Base-by-base conservation (phyloP, 1,140 invertebrate genomes). In the Kradibia gibbosae region DNA sequence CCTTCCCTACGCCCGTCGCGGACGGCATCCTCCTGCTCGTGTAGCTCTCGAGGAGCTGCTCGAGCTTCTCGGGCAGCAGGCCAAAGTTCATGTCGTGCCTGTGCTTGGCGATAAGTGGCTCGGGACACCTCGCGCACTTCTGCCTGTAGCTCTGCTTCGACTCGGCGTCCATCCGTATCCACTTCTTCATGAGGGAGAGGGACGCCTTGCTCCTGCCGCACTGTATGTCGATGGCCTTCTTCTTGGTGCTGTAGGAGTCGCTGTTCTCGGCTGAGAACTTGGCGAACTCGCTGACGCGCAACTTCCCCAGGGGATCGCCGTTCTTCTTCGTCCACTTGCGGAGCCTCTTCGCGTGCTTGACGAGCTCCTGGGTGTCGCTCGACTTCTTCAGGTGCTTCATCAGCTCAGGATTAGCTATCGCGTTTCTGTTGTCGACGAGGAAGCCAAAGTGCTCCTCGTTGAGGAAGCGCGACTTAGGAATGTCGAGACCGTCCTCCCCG, bases 401-500 rank as follows among this genome's bases (percentile, higher is more conserved):
- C 8, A 93, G 82, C 5, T 93, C 89, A 79, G 94, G 90, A 81
- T 95, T 92, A 22, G 94, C 81, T 22, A 97, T 93, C 15, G 93
- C 94, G 73, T 92, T 91, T 53, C 88, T 92, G 89, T 99, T 99
- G 45, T 96, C 93, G 8, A 95, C 92, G 0, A 99, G 91, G 86
- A 99, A 98, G 45, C 93, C 90, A 5, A 99, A 92, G 84, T 96
- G 96, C 50, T 96, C 94, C 39, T 94, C 90, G 70, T 94, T 95
- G 1, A 99, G 92, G 88, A 97, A 99, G 85, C 97, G 95, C 15
- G 95, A 95, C 90, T 97, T 97, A 0, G 94, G 91, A 67, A 99
- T 95, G 89, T 99, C 99, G 67, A 99, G 91, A 0, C 98, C 98
- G 92, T 99, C 99, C 93, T 99, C 99, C 4, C 99, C 99, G 89